phyloP scores from a whole-genome alignment of 2,888 invertebrate species.

The Cephalotes varians region DNA sequence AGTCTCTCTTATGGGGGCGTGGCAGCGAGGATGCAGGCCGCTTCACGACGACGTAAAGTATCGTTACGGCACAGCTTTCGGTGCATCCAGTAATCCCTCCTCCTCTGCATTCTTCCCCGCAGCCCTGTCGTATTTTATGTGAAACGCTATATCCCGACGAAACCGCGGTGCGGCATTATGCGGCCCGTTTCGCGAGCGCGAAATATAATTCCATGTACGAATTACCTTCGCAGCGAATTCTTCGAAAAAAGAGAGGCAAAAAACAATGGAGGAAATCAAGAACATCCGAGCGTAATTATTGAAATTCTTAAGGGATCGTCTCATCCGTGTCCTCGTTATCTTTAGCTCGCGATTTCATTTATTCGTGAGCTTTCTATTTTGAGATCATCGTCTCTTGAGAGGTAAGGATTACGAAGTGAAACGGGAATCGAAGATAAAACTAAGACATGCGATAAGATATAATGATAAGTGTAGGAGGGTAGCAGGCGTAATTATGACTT shows the following conservation, averaged over 20 bases:
- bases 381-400: slow-evolving; percentile 35
- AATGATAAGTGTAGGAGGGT: not conserved
- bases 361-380: slow-evolving; percentile 23
- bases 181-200: slow-evolving; percentile 19
- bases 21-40: slow-evolving; percentile 32
- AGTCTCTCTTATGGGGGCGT: slow-evolving; percentile 66
- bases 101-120: not conserved
- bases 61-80: slow-evolving; percentile 60
- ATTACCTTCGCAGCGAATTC: slow-evolving; percentile 10
- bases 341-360: slow-evolving; percentile 25
- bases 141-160: slow-evolving; percentile 17
- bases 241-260: not conserved
- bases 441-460: slow-evolving; percentile 46
- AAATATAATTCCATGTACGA: slow-evolving; percentile 31
- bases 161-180: slow-evolving; percentile 10
- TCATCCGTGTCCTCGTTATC: slow-evolving; percentile 39
- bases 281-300: slow-evolving; percentile 41
- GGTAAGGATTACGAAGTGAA: slow-evolving; percentile 45
- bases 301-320: slow-evolving; percentile 40
- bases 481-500: slow-evolving; percentile 17
- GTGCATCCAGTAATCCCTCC: slow-evolving; percentile 12
- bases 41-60: slow-evolving; percentile 54
- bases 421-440: slow-evolving; percentile 41
- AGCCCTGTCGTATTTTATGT: slow-evolving; percentile 31
- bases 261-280: not conserved